These are phyloP conservation scores for Sycophila sp. DNA, from an alignment of 1,140 invertebrate species.

Conservation along the genomic window DNA sequence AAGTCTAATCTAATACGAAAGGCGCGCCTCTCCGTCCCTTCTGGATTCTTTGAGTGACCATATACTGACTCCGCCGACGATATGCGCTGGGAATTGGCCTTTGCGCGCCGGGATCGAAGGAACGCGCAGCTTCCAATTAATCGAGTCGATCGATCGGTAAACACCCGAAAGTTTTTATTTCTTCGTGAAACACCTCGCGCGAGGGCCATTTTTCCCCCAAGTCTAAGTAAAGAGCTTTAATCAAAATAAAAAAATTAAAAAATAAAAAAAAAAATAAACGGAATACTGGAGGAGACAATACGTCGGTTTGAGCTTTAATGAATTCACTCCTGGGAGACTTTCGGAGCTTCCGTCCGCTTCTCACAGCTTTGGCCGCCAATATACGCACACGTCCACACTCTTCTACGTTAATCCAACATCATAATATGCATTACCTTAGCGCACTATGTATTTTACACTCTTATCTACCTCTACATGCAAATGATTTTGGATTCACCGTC, in stretches of 20 bases:
- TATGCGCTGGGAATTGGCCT: too few species aligned
- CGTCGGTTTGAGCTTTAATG: too few species aligned
- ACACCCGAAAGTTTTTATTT: too few species aligned
- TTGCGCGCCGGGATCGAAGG: too few species aligned
- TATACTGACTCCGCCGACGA: too few species aligned
- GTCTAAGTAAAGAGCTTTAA: too few species aligned
- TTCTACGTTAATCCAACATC: constrained; percentile 22
- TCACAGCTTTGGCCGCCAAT: neutral
- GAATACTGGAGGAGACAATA: too few species aligned
- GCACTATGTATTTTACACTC: constrained; percentile 3
- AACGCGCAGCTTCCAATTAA: too few species aligned
- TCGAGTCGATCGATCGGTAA: neutral
- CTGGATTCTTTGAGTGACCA: neutral
- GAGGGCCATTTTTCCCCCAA: too few species aligned
- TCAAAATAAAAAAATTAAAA: too few species aligned
- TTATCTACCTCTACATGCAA: constrained; percentile 28
- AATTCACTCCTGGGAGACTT: constrained; percentile 5
- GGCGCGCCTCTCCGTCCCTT: constrained; percentile 14
- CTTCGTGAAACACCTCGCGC: too few species aligned
- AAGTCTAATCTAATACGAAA: constrained; percentile 14
- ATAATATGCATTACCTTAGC: constrained; percentile 18
- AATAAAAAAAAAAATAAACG: too few species aligned
- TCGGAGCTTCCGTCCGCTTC: neutral
- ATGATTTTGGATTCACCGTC: constrained; percentile 15
- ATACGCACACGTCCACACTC: neutral